Conservation (phyloP, 2,888 invertebrate genomes). For the Atethmia centrago region DNA sequence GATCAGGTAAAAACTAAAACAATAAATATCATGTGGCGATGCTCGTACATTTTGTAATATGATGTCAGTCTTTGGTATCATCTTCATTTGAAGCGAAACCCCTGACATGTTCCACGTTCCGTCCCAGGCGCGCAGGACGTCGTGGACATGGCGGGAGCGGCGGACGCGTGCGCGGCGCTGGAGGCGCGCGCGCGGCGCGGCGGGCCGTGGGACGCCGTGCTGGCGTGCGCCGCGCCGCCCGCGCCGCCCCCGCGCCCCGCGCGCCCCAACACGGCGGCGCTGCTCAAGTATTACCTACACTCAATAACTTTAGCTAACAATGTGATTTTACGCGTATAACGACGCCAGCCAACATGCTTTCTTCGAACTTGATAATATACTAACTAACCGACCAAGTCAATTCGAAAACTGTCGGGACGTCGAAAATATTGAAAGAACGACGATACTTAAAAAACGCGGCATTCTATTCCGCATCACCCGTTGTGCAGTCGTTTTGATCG, state of each 20-base stretch:
- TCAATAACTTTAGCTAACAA: too few species aligned
- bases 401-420: neutral
- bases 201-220: conserved; percentile 84
- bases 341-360: too few species aligned
- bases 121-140: conserved; percentile 78
- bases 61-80: too few species aligned
- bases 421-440: too few species aligned
- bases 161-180: conserved; percentile 75
- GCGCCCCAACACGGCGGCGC: conserved; percentile 64
- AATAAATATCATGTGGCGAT: too few species aligned
- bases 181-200: conserved; percentile 72
- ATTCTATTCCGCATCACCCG: too few species aligned
- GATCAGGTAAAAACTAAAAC: too few species aligned
- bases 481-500: neutral
- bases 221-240: conserved; percentile 76
- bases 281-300: conserved; percentile 78
- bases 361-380: too few species aligned
- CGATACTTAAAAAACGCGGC: too few species aligned
- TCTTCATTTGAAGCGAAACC: neutral
- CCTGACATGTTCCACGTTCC: too few species aligned
- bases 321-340: too few species aligned
- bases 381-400: neutral
- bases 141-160: conserved; percentile 70
- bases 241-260: conserved; percentile 69
- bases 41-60: too few species aligned